These are phyloP conservation scores for Acomys russatus DNA, from an alignment of 2,797 vertebrate genomes.

Conservation along the genomic window DNA sequence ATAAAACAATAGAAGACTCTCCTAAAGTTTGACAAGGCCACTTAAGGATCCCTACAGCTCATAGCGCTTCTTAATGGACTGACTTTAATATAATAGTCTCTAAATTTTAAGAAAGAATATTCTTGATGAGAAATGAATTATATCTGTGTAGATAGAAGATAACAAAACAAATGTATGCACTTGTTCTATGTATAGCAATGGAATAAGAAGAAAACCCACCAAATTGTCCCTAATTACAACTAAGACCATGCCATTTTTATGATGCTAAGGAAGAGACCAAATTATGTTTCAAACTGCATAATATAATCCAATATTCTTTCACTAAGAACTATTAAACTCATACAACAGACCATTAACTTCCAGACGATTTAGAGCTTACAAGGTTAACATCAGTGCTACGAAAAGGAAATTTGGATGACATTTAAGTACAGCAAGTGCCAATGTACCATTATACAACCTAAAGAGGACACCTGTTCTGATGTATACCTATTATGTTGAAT, in stretches of 20 bases:
- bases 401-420: constrained; percentile 72
- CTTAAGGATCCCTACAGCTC: constrained; percentile 73
- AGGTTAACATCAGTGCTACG: constrained; percentile 82
- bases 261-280: constrained; percentile 78
- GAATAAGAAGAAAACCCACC: background rate
- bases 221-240: constrained; percentile 81
- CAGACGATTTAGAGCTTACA: constrained; percentile 82
- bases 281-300: constrained; percentile 84
- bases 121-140: constrained; percentile 75
- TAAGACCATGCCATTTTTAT: constrained; percentile 81
- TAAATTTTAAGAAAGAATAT: constrained; percentile 66
- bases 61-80: constrained; percentile 73
- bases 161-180: constrained; percentile 63
- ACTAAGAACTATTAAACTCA: constrained; percentile 82
- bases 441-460: constrained; percentile 14
- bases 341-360: constrained; percentile 88
- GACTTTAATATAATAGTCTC: constrained; percentile 82
- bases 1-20: constrained; percentile 79
- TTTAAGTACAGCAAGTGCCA: constrained; percentile 79
- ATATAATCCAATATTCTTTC: constrained; percentile 87
- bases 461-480: constrained; percentile 59
- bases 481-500: constrained; percentile 46
- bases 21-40: constrained; percentile 77
- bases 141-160: constrained; percentile 52
- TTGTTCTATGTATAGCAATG: constrained; percentile 53